phyloP scores from a whole-genome alignment of 2,888 invertebrate species.

The Coecobrya sp. region DNA sequence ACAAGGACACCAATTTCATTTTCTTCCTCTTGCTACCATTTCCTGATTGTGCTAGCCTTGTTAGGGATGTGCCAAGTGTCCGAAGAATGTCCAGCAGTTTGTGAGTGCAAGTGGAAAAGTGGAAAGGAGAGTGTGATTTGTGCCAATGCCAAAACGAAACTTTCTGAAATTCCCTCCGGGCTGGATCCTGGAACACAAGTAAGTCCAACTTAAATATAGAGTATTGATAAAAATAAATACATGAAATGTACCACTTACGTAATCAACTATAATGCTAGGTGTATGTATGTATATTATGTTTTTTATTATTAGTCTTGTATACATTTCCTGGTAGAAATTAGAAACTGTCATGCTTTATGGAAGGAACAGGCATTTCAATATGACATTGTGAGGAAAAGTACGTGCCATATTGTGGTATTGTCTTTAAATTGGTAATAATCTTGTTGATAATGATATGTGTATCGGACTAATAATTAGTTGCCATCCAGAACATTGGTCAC shows the following conservation, averaged over 20 bases:
- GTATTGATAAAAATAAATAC: background rate
- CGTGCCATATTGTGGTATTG: too few species aligned
- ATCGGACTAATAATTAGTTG: too few species aligned
- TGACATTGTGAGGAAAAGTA: too few species aligned
- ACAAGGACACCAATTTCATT: slow-evolving; percentile 70
- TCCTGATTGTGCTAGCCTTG: slow-evolving; percentile 75
- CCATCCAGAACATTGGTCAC: too few species aligned
- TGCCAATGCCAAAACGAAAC: slow-evolving; percentile 90
- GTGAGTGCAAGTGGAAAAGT: slow-evolving; percentile 96
- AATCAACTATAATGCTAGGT: background rate
- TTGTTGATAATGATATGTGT: too few species aligned
- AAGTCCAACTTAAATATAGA: slow-evolving; percentile 49
- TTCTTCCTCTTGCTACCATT: slow-evolving; percentile 54
- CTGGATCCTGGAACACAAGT: slow-evolving; percentile 93
- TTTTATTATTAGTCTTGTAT: background rate
- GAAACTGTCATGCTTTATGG: background rate
- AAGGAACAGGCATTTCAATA: too few species aligned
- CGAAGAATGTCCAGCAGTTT: slow-evolving; percentile 88
- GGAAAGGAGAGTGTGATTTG: slow-evolving; percentile 95
- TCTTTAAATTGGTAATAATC: too few species aligned
- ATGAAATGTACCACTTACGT: background rate
- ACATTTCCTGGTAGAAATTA: slow-evolving; percentile 3
- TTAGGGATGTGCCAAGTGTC: slow-evolving; percentile 82
- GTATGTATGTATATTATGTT: slow-evolving; percentile 9
- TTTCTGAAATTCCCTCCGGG: slow-evolving; percentile 92